These are phyloP conservation scores for Climacteris rufus DNA, from an alignment of 2,113 vertebrate species.

Conservation along the genomic window DNA sequence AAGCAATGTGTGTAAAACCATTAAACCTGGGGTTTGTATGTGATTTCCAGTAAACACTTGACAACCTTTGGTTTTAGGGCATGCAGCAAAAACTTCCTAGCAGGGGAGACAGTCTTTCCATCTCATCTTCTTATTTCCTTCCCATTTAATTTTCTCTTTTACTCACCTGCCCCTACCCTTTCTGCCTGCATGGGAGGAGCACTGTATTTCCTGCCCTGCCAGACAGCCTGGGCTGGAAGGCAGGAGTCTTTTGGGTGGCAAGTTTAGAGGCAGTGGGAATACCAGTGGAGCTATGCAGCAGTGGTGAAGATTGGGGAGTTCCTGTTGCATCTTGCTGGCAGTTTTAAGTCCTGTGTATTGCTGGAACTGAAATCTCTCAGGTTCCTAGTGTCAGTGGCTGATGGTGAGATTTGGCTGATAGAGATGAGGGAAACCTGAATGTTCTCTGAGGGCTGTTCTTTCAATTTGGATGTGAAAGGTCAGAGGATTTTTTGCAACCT, in stretches of 20 bases:
- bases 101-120: background rate
- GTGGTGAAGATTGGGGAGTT: background rate
- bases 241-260: background rate
- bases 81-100: background rate
- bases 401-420: background rate
- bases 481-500: background rate
- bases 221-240: background rate
- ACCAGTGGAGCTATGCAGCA: fast-evolving
- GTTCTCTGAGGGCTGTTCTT: background rate
- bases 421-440: background rate
- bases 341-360: background rate
- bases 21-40: background rate
- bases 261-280: background rate
- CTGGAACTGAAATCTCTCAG: background rate
- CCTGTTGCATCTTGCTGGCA: background rate
- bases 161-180: background rate
- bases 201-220: background rate
- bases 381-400: background rate
- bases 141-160: background rate
- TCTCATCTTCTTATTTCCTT: background rate
- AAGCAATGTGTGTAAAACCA: background rate
- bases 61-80: background rate
- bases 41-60: background rate
- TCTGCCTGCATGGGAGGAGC: background rate
- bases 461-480: background rate